Evolutionary conservation across 2,888 invertebrate genomes (phyloP), one percentile per base, ranked within the genome.

Genomic region (Cynaeus angustus): DNA sequence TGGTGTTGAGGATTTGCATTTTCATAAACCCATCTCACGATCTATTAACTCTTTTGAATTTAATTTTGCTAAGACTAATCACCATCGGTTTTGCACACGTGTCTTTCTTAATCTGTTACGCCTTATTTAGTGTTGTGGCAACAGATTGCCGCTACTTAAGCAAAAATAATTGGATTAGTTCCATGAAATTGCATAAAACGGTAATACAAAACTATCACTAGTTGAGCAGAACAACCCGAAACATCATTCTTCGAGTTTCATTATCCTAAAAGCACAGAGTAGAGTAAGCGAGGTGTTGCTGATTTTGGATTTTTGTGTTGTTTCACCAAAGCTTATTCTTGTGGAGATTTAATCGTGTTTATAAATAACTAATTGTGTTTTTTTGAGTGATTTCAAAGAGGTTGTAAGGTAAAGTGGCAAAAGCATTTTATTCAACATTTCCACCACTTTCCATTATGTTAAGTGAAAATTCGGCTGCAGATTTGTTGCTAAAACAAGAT

Each of bases 191-290:
- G 46, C 46, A 16, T 13, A 9, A 46, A 16, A 46, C 8, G 4
- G 46, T 26, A 16, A 5, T 46, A 28, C 50, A 12, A 28, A 50
- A 50, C 50, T 26, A 50, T 26, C 30, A n/a, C 9, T 26, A 13
- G 1, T 50, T 21, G 50, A n/a, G 28, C 12, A 9, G 50, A 50
- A 12, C 48, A 50, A 28, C 28, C 48, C 28, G 8, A 30, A 53
- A 33, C 37, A 53, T 53, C 13, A 53, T 26, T 33, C 53, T 53
- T 33, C 37, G 8, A 53, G 5, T 53, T 53, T 53, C 53, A 53
- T 53, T 53, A 53, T 53, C 13, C 14, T 53, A 53, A 53, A 37
- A 53, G 53, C 53, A 37, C 33, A 33, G 13, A n/a, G 37, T 12
- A 8, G 21, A 14, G 26, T 8, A 53, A 53, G 33, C n/a, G 37